Evolutionary conservation across 2,113 vertebrate genomes (phyloP).

Genomic region (Phoxinus phoxinus): DNA sequence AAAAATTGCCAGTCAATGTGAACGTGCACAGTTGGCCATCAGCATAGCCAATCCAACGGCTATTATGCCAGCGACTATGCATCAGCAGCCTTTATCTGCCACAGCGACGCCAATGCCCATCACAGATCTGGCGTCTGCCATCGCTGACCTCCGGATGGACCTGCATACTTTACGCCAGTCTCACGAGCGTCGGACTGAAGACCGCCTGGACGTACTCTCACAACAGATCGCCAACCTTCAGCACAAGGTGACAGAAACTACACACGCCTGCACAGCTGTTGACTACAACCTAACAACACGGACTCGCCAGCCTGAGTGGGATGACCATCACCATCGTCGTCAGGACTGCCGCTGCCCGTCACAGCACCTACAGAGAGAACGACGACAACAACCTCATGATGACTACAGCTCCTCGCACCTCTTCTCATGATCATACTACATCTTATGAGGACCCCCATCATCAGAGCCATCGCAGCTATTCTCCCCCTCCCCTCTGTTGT

Average conservation of each 20-base stretch:
- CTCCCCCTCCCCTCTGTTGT: too few species aligned
- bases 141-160: not conserved
- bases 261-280: not conserved
- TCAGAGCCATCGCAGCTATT: too few species aligned
- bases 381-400: not conserved
- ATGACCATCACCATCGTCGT: not conserved
- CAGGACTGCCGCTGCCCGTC: not conserved
- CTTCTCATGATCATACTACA: not conserved
- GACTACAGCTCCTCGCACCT: not conserved
- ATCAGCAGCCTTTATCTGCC: not conserved
- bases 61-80: not conserved
- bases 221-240: not conserved
- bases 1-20: slow-evolving; percentile 4
- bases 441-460: not conserved
- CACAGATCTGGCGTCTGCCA: not conserved
- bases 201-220: not conserved
- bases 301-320: not conserved
- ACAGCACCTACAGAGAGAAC: not conserved
- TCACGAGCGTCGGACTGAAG: not conserved
- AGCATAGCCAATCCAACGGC: not conserved
- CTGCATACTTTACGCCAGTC: slow-evolving; percentile 2
- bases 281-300: not conserved
- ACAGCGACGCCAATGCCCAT: not conserved
- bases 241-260: not conserved
- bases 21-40: not conserved